Evolutionary conservation across 1,140 invertebrate species (phyloP).

Genomic region (Macrotrachela quadricornifera): DNA sequence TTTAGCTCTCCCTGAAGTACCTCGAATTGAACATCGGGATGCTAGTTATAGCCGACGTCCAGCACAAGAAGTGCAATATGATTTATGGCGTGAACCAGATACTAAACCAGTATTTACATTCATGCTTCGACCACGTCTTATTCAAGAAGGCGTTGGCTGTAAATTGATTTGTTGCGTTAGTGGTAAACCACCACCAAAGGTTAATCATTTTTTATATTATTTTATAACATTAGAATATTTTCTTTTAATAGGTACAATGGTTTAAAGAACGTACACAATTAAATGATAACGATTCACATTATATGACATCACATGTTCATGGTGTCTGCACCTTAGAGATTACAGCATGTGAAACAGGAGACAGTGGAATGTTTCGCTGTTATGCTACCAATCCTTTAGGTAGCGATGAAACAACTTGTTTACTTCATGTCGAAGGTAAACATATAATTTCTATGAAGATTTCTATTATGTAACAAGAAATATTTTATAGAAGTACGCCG

Average conservation of each 20-base stretch:
- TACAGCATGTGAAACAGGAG: conserved; percentile 66
- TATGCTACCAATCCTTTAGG: conserved; percentile 74
- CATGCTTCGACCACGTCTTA: conserved; percentile 80
- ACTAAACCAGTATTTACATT: conserved; percentile 72
- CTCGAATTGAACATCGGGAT: too few species aligned
- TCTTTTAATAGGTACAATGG: conserved; percentile 36
- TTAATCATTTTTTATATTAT: conserved; percentile 17
- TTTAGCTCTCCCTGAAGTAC: too few species aligned
- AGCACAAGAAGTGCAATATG: conserved; percentile 7
- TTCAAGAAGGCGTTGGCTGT: conserved; percentile 50
- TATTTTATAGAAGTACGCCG: neutral
- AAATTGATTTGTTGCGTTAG: conserved; percentile 89
- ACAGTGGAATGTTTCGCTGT: conserved; percentile 85
- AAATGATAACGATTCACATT: conserved; percentile 40
- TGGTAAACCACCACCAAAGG: conserved; percentile 74
- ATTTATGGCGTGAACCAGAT: conserved; percentile 9
- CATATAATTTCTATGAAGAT: neutral
- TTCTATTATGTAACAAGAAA: neutral
- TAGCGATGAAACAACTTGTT: conserved; percentile 73
- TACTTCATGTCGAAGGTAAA: conserved; percentile 36
- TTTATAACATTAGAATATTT: too few species aligned
- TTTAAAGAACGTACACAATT: conserved; percentile 52
- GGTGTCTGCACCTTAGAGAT: conserved; percentile 85
- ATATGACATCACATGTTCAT: conserved; percentile 61
- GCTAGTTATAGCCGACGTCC: neutral